Evolutionary conservation across 2,113 vertebrate genomes (phyloP), one percentile per base, ranked within the genome.

Genomic region (Neotragus moschatus): DNA sequence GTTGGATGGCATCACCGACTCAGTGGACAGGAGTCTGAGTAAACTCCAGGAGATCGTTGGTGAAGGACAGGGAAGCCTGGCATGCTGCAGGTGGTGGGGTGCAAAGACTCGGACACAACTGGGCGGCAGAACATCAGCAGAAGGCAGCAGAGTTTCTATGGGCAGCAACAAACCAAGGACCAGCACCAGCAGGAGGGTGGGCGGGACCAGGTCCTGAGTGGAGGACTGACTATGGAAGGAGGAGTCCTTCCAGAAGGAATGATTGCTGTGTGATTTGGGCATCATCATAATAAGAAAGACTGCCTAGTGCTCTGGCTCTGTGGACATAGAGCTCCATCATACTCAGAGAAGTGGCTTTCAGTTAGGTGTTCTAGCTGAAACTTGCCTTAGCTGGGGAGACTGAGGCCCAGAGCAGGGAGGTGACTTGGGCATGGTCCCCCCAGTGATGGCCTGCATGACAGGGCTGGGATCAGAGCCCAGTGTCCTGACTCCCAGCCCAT

Each of bases 401-500:
- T 56, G 36, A 92, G 51, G 19, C 36, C 25, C 39, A 63, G 45
- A 56, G 47, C 91, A 53, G 15, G 3, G 47, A 89, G 56, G 3
- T 6, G 45, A 75, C 61, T 60, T 84, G 79, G 58, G 39, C 39
- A n/a, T 2, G 1, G 12, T 30, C 39, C 92, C 53, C 43, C 30
- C 19, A 30, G 84, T 2, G 2, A 58, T 1, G 0, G 19, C 5
- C 5, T 55, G 66, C 91, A 80, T 51, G 91, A 49, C 53, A 90
- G 80, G 96, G 47, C 61, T 26, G 36, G 60, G 93, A 88, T n/a
- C 26, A 79, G 85, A 90, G 82, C 61, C 55, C 39, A 39, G 33
- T 60, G 63, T 95, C 80, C 90, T 88, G 93, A 87, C 70, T 85
- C 86, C 58, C 70, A 92, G 82, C 89, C n/a, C 58, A 51, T 3